Conservation (phyloP, 2,797 vertebrate genomes). For the Rhinatrema bivittatum region DNA sequence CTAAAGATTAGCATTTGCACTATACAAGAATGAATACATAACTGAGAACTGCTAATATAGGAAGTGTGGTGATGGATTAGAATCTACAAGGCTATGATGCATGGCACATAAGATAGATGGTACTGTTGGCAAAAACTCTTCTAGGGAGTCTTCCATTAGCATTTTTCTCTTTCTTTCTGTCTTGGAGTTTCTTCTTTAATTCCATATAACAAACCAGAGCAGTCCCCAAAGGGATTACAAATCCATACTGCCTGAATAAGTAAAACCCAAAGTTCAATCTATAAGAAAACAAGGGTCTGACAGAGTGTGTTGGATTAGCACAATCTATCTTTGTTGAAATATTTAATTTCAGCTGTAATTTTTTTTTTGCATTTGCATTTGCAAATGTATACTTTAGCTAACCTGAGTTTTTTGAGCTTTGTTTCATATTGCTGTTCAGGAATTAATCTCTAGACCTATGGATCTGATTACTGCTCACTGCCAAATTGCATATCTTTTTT, state of each 20-base stretch:
- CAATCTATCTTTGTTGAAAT: rapidly evolving
- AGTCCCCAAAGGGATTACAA: rapidly evolving
- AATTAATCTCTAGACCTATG: too few species aligned
- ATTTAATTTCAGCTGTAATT: too few species aligned
- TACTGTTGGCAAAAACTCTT: not conserved
- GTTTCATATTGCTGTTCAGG: too few species aligned
- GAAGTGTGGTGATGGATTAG: not conserved
- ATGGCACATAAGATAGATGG: not conserved
- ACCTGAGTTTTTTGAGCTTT: too few species aligned
- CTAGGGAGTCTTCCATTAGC: rapidly evolving
- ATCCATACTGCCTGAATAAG: rapidly evolving
- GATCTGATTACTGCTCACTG: too few species aligned
- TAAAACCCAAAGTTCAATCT: not conserved
- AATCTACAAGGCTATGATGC: not conserved
- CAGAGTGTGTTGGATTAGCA: rapidly evolving
- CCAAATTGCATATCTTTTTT: too few species aligned
- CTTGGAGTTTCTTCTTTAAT: rapidly evolving
- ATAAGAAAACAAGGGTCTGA: not conserved
- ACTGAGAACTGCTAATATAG: constrained; percentile 7
- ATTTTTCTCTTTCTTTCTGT: not conserved
- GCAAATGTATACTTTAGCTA: too few species aligned
- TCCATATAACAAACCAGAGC: rapidly evolving
- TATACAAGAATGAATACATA: not conserved
- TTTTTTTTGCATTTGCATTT: too few species aligned
- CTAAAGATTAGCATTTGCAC: constrained; percentile 8